phyloP scores from a whole-genome alignment of 1,140 invertebrate genomes.

The Neotoxoptera formosana region DNA sequence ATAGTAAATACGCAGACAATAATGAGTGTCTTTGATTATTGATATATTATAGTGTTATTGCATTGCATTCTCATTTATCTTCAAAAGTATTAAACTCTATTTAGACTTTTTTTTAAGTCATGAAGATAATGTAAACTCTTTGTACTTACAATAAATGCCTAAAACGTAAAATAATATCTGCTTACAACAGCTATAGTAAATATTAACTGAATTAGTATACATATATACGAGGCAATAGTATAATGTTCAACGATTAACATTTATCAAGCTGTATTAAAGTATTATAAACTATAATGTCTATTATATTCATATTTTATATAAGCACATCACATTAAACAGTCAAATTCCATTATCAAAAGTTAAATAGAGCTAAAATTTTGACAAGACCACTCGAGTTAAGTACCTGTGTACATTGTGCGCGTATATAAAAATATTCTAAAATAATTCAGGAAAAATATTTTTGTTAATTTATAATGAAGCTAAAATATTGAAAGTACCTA shows the following conservation, averaged over 20 bases:
- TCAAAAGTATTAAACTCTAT: neutral
- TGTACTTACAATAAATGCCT: neutral
- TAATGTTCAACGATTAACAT: neutral
- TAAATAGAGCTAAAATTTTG: neutral
- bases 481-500: neutral
- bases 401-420: neutral
- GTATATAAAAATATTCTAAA: neutral
- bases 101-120: neutral
- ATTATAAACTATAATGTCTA: neutral
- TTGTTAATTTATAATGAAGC: neutral
- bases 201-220: neutral
- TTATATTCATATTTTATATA: conserved; percentile 15
- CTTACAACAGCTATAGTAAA: neutral
- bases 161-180: neutral
- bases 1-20: neutral
- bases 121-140: neutral
- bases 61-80: neutral
- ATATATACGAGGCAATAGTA: neutral
- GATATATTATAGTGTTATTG: neutral
- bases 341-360: neutral
- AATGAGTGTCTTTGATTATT: neutral
- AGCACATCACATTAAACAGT: neutral
- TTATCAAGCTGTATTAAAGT: neutral
- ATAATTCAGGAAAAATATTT: neutral
- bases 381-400: neutral